Base-by-base conservation (phyloP, 1,140 invertebrate species). In the Artemia franciscana region DNA sequence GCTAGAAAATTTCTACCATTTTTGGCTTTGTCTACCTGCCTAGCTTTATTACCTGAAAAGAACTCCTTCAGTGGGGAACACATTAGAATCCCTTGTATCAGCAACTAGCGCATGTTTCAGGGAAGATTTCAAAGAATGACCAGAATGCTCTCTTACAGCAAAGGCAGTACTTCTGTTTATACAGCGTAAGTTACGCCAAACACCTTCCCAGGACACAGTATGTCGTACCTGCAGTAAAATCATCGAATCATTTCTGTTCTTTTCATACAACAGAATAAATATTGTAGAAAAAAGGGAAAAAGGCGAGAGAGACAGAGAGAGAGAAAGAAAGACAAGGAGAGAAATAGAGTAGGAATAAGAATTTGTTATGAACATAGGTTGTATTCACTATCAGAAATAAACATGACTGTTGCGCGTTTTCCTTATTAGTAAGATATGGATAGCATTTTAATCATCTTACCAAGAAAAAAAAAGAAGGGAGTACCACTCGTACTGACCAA, bases 41-140 rank as follows among this genome's bases (percentile, higher is more conserved):
- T n/a, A n/a, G n/a, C n/a, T n/a, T n/a, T n/a, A n/a, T n/a, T 51
- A 51, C 39, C 83, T 80, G 21, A 88, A 72, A 60, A 84, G 74
- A 21, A 76, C 73, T 18, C 90, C 89, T 63, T 68, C 70, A 24
- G 77, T 79, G 0, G 90, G 88, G 71, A 92, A 84, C 65, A 91
- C 81, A 23, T 74, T 67, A 64, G 84, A 80, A 73, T 93, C 85
- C 65, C 89, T 76, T 63, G 79, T 80, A 72, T 94, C 90, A 57
- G 84, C 77, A 0, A 78, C 77, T 63, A 85, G 77, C 57, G 85
- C 83, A 71, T 92, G 84, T 65, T 82, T 78, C 23, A 93, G 60
- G 4, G 85, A 78, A 0, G 88, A 92, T 73, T 93, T 93, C 66
- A 93, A 77, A 63, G 82, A 83, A 56, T 88, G 83, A 5, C 90